These are phyloP conservation scores for Cervus canadensis DNA, from an alignment of 2,113 vertebrate species.

Conservation along the genomic window DNA sequence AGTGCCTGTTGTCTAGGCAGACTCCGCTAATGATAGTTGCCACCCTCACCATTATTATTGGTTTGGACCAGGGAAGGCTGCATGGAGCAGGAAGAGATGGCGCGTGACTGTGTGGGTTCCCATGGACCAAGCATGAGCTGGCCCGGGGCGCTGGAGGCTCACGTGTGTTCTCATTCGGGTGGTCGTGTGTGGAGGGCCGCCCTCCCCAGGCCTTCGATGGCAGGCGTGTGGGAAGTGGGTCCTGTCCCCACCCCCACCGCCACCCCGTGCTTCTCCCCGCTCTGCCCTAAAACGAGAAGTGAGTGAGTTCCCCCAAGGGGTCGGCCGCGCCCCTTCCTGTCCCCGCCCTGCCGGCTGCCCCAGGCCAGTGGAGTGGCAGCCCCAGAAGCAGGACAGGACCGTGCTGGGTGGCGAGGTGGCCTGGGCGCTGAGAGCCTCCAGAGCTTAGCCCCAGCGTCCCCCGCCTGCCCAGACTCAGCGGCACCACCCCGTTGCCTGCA, in stretches of 20 bases:
- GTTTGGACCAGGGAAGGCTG: neutral
- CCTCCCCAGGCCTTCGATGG: neutral
- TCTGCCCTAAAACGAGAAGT: constrained; percentile 71
- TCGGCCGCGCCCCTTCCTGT: constrained; percentile 78
- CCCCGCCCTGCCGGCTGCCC: constrained; percentile 65
- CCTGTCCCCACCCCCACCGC: constrained; percentile 37
- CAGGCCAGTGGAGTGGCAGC: constrained; percentile 58
- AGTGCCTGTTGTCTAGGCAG: neutral
- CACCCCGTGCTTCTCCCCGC: constrained; percentile 7
- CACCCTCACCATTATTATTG: neutral
- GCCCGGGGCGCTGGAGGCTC: neutral
- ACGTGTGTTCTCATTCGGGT: neutral
- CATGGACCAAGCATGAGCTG: neutral
- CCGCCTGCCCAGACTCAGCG: neutral
- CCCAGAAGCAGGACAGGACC: neutral
- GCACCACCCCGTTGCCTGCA: neutral
- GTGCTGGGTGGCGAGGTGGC: neutral
- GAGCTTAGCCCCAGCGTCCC: neutral
- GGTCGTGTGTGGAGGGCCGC: neutral
- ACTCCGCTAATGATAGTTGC: neutral
- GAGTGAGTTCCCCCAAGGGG: constrained; percentile 72
- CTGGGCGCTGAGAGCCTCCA: neutral
- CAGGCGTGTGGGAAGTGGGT: constrained; percentile 19
- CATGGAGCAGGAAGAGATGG: neutral
- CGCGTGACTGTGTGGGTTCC: neutral